Evolutionary conservation across 2,797 vertebrate genomes (phyloP).

Genomic region (Bufotes viridis): DNA sequence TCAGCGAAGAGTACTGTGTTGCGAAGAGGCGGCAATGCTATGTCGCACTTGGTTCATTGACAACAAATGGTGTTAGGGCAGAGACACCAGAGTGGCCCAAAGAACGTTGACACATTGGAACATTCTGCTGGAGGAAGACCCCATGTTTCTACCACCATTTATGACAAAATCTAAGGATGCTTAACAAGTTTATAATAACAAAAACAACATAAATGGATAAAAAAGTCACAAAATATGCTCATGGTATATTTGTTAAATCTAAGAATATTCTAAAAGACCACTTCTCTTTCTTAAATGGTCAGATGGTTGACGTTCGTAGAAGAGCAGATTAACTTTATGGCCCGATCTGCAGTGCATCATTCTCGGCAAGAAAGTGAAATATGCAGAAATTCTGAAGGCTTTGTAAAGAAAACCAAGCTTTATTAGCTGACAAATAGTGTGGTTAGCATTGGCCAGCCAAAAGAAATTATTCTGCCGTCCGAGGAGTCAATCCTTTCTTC

Average conservation of each 20-base stretch:
- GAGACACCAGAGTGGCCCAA: not conserved
- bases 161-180: not conserved
- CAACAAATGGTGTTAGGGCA: constrained; percentile 11
- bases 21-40: not conserved
- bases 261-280: not conserved
- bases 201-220: not conserved
- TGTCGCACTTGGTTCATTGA: not conserved
- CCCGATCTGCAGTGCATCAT: not conserved
- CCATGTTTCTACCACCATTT: not conserved
- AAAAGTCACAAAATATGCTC: not conserved
- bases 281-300: not conserved
- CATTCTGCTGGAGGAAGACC: not conserved
- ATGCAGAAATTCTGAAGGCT: not conserved
- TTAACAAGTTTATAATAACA: not conserved
- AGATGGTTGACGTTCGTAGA: not conserved
- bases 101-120: not conserved
- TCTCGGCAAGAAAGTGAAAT: not conserved
- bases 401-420: not conserved
- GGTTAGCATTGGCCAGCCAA: constrained; percentile 13
- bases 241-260: not conserved
- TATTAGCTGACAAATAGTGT: constrained; percentile 24
- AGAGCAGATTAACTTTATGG: not conserved
- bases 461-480: not conserved
- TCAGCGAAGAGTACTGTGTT: not conserved
- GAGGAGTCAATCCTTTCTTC: not conserved